Evolutionary conservation across 2,888 invertebrate genomes (phyloP), one percentile per base, ranked within the genome.

Genomic region (Microctonus aethiopoides): DNA sequence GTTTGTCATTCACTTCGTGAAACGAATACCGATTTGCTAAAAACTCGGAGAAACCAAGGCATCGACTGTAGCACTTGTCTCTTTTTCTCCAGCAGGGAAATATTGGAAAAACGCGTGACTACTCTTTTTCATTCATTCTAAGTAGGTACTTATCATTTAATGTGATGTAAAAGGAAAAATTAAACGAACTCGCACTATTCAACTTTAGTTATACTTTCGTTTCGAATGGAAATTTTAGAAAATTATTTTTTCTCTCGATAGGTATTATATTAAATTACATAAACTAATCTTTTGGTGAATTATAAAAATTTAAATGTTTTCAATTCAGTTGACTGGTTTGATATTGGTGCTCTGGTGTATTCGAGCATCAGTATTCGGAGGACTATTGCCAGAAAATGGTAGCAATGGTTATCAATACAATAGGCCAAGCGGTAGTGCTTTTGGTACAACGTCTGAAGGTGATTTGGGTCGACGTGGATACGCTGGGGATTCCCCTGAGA

Each of bases 371-470:
- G 82, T 78, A 11, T 74, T 78, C 20, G 84, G 77, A 36, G 84
- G 84, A 69, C 76, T 84, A 51, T 70, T 84, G 64, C 81, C 83
- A 65, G 81, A 79, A 36, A 77, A 75, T 46, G 79, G 77, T 54
- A 75, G 56, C 67, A 76, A 75, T 61, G 81, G 82, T 67, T 85
- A 85, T 75, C 84, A 83, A 72, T 85, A 85, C 74, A 83, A 81
- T 72, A 77, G 85, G 71, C 85, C 85, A 70, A 76, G 6, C 32
- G 68, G 72, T 16, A 77, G 76, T 67, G 69, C 71, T 69, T 75
- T 75, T 29, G 71, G 74, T 16, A 63, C 20, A 52, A 60, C 10
- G 57, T 29, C 59, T 34, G 67, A 66, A 36, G 70, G 52, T 41
- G 63, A 61, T 26, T 24, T 64, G 56, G 56, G 60, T 54, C 70